These are phyloP conservation scores for Ferrisia virgata DNA, from an alignment of 2,888 invertebrate species.

Conservation along the genomic window DNA sequence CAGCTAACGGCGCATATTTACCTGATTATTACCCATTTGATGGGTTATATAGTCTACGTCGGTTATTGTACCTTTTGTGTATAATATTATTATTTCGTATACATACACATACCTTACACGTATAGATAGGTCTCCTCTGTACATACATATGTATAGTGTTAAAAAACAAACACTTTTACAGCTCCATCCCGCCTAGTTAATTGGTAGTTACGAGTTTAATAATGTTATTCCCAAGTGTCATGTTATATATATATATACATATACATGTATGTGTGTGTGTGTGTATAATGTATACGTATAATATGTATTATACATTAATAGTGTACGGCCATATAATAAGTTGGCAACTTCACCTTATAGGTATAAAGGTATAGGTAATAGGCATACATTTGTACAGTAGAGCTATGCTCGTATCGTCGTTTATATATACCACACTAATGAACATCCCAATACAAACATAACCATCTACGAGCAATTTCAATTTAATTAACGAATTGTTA, in stretches of 20 bases:
- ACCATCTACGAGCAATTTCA: background rate
- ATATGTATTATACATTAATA: background rate
- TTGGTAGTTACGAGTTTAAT: conserved; percentile 32
- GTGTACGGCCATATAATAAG: background rate
- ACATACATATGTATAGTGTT: background rate
- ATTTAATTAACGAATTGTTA: conserved; percentile 12
- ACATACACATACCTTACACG: no score
- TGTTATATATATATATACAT: background rate
- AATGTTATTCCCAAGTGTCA: conserved; percentile 25
- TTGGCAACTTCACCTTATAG: background rate
- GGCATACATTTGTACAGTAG: background rate
- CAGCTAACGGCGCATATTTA: no score
- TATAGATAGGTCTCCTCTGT: background rate
- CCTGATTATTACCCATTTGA: no score
- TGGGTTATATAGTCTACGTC: no score
- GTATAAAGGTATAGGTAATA: background rate
- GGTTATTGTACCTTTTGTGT: background rate
- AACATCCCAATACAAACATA: conserved; percentile 15
- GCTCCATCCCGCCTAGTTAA: conserved; percentile 17
- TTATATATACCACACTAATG: background rate
- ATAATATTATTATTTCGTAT: background rate
- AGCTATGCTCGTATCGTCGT: background rate
- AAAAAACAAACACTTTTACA: background rate
- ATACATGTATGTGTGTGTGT: no score
- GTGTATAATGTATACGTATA: background rate